Percentiles rank a stretch among this genome's conserved stretches.
Evolutionary conservation across 2,113 vertebrate genomes (phyloP).

Genomic region (Telmatochromis sp.): DNA sequence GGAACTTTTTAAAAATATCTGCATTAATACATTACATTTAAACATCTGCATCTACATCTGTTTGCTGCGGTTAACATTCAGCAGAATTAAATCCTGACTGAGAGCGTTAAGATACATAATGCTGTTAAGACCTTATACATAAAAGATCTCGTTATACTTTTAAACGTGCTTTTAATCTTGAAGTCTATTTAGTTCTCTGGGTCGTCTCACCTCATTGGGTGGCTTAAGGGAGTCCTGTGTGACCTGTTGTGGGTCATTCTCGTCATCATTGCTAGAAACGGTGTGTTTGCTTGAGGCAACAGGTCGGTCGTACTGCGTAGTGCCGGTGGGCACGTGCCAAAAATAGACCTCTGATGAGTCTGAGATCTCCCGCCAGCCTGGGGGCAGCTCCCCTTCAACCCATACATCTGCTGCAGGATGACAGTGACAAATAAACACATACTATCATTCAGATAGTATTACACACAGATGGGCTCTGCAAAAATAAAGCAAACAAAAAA

Average conservation of each 20-base stretch:
- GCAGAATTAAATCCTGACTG: neutral
- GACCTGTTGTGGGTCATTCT: slow-evolving; percentile 14
- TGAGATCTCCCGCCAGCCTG: slow-evolving; percentile 89
- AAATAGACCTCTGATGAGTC: slow-evolving; percentile 89
- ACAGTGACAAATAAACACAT: slow-evolving; percentile 3
- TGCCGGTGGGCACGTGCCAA: slow-evolving; percentile 92
- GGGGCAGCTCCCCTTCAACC: slow-evolving; percentile 86
- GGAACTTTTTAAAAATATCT: neutral
- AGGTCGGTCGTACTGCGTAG: slow-evolving; percentile 87
- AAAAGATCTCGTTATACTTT: neutral
- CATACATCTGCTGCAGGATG: slow-evolving; percentile 79
- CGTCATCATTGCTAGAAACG: neutral
- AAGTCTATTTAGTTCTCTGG: neutral
- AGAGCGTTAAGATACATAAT: neutral
- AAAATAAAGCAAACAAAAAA: neutral
- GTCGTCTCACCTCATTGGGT: slow-evolving; percentile 54
- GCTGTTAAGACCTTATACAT: neutral
- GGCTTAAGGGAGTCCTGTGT: slow-evolving; percentile 29
- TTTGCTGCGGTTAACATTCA: neutral
- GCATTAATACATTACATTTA: neutral
- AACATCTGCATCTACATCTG: neutral
- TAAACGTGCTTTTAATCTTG: neutral
- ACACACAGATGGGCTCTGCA: neutral
- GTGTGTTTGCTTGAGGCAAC: slow-evolving; percentile 62
- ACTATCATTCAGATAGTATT: neutral